Evolutionary conservation across 1,140 invertebrate genomes (phyloP), one percentile per base, ranked within the genome.

Genomic region (Elymnias hypermnestra): DNA sequence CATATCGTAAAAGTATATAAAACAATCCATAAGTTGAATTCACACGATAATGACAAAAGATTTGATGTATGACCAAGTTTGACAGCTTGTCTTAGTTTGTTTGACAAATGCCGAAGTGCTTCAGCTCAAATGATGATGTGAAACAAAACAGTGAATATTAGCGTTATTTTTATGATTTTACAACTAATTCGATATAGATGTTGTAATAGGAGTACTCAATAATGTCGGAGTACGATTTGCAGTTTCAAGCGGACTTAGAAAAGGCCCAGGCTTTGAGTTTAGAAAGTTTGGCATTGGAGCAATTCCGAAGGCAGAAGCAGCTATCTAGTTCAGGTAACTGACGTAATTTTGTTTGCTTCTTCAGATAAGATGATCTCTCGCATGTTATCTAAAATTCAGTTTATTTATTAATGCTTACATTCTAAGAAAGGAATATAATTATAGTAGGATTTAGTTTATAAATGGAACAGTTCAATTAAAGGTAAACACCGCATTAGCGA

Each of bases 231-330:
- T 93, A 92, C 87, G 94, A 95, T 63, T 89, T 91, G 59, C 91
- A 95, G 73, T 95, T 93, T 73, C 88, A 94, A 86, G 92, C 94
- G 56, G 94, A 96, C 74, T 83, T 96, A 67, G 94, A 95, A 79
- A 91, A 92, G 68, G 94, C 94, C 3, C 93, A 93, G 74, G 94
- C 94, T 39, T 82, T 96, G 13, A 95, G 94, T 83, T 88, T 96
- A 63, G 94, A 95, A 85, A 94, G 91, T 68, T 87, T 94, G 46
- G 94, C 93, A 4, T 83, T 95, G 57, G 94, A 96, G 72, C 91
- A 94, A 71, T 94, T 94, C 78, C 89, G 90, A 65, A 88, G 91
- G 29, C 88, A 92, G 67, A 91, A 90, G 63, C 70, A 71, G 49
- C 67, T 78, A 42, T 71, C 71, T 51, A 71, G 54, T 58, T 47